Conservation (phyloP, 2,797 vertebrate species). For the Clarias fuscus region DNA sequence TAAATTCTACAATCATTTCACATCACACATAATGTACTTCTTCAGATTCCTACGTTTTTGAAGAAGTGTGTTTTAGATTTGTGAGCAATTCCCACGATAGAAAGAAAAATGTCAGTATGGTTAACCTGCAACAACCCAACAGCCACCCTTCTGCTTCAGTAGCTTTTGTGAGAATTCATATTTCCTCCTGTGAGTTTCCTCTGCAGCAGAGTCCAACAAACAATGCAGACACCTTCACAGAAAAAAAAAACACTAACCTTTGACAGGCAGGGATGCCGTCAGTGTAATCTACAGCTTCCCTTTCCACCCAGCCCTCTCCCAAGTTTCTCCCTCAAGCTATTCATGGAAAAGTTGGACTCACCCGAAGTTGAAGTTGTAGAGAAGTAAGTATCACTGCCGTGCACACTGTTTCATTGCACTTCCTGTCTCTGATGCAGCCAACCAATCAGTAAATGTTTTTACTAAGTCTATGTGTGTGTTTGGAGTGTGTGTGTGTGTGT, state of each 20-base stretch:
- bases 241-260: slow-evolving; percentile 23
- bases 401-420: slow-evolving; percentile 31
- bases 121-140: neutral
- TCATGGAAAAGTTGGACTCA: slow-evolving; percentile 35
- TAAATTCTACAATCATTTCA: neutral
- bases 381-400: slow-evolving; percentile 23
- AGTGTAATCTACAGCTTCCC: slow-evolving; percentile 12
- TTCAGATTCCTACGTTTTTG: neutral
- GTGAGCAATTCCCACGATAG: neutral
- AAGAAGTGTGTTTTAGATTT: neutral
- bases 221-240: slow-evolving; percentile 7
- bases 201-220: slow-evolving; percentile 32
- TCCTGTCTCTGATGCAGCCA: slow-evolving; percentile 35
- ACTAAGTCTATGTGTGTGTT: neutral
- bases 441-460: slow-evolving; percentile 38
- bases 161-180: slow-evolving; percentile 35
- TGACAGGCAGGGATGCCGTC: neutral
- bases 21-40: neutral
- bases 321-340: slow-evolving; percentile 7
- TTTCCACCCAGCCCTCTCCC: neutral
- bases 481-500: neutral
- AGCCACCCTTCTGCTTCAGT: slow-evolving; percentile 17
- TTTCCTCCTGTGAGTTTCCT: slow-evolving; percentile 54
- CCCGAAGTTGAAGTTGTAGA: slow-evolving; percentile 25
- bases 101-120: neutral